phyloP scores from a whole-genome alignment of 2,888 invertebrate genomes.

The Chelonus formosanus region DNA sequence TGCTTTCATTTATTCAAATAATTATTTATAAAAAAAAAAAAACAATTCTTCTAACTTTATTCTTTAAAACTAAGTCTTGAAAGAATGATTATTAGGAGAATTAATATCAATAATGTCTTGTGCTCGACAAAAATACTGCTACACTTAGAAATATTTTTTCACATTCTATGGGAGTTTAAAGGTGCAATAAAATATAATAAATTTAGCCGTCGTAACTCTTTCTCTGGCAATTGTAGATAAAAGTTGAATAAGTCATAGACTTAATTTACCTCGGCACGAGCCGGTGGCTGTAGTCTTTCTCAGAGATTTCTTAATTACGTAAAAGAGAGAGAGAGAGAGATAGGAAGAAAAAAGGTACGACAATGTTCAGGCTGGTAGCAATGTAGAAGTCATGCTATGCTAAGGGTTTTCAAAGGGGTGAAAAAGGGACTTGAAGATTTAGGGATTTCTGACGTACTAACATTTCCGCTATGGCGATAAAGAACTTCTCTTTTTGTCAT shows the following conservation, averaged over 20 bases:
- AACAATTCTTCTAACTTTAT: neutral
- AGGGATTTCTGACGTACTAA: constrained; percentile 41
- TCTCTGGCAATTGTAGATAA: constrained; percentile 64
- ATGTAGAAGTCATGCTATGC: constrained; percentile 41
- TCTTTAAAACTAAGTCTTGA: too few relatives aligned
- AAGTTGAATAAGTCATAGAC: constrained; percentile 64
- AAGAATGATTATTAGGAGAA: too few relatives aligned
- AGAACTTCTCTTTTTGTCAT: constrained; percentile 58
- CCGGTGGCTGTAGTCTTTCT: constrained; percentile 32
- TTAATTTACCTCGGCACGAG: constrained; percentile 55
- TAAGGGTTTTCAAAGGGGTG: constrained; percentile 44
- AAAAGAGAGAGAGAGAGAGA: constrained; percentile 36
- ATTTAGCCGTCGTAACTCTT: constrained; percentile 43
- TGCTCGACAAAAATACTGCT: too few relatives aligned
- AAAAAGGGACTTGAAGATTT: constrained; percentile 46
- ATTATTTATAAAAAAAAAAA: constrained; percentile 1
- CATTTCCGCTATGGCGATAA: constrained; percentile 46
- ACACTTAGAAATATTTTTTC: too few relatives aligned
- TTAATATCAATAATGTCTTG: too few relatives aligned
- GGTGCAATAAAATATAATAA: constrained; percentile 12
- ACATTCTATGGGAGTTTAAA: neutral
- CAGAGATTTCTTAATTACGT: constrained; percentile 63
- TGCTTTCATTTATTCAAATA: neutral
- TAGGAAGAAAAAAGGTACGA: constrained; percentile 21
- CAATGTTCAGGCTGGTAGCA: constrained; percentile 11